A percentile compares a stretch with the other conserved stretches of the same genome.
Conservation (phyloP, 2,797 vertebrate species). For the Tragelaphus eurycerus region DNA sequence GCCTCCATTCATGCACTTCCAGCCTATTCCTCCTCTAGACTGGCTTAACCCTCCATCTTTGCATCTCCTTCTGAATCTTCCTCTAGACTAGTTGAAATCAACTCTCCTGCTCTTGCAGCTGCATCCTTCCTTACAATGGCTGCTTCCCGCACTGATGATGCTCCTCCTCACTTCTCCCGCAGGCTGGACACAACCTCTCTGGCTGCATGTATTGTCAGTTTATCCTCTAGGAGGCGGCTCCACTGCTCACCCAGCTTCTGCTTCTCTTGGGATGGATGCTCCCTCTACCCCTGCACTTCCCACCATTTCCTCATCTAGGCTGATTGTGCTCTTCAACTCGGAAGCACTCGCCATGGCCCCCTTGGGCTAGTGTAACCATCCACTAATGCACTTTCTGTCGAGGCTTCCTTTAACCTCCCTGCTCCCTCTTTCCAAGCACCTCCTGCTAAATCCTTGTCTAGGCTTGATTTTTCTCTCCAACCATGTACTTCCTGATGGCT, state of each 20-base stretch:
- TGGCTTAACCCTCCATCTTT: background rate
- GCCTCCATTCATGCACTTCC: background rate
- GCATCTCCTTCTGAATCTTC: background rate
- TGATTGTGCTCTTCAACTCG: background rate
- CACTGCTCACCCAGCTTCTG: background rate
- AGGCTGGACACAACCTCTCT: background rate
- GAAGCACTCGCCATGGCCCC: background rate
- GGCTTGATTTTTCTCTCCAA: background rate
- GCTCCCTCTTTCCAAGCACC: background rate
- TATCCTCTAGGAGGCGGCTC: background rate
- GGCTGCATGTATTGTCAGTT: background rate
- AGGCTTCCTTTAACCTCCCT: background rate
- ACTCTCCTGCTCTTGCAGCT: background rate
- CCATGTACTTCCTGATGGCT: background rate
- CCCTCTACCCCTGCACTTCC: background rate
- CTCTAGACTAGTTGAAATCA: background rate
- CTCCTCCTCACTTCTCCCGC: background rate
- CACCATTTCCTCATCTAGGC: background rate
- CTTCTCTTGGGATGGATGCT: background rate
- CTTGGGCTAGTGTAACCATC: background rate
- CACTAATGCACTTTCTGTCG: background rate
- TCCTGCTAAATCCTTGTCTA: background rate
- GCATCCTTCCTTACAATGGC: background rate
- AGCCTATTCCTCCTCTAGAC: background rate
- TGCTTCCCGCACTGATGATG: background rate